Evolutionary conservation across 2,888 invertebrate genomes (phyloP).

Genomic region (Zootermopsis nevadensis): DNA sequence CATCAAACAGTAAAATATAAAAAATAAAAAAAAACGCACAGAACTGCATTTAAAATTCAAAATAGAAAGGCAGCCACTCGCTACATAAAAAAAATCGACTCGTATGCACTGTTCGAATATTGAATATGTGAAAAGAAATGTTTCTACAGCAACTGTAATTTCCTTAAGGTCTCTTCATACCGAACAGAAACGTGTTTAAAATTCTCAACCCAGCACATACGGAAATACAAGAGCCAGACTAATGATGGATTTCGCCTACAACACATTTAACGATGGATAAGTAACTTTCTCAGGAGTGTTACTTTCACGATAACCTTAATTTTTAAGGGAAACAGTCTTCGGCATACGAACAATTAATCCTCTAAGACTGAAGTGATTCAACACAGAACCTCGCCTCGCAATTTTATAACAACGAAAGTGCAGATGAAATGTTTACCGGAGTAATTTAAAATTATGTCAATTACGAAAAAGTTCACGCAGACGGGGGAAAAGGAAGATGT

Average conservation of each 20-base stretch:
- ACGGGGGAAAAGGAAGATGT: background rate
- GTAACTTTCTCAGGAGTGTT: no score
- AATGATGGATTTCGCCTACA: no score
- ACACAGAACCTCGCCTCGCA: no score
- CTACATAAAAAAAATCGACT: slow-evolving; percentile 19
- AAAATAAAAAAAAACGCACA: slow-evolving; percentile 5
- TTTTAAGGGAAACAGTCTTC: no score
- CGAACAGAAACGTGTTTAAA: background rate
- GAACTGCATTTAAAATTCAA: slow-evolving; percentile 39
- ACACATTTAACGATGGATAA: no score
- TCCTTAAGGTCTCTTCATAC: background rate
- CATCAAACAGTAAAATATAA: slow-evolving; percentile 9
- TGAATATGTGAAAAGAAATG: slow-evolving; percentile 15
- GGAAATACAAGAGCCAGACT: no score
- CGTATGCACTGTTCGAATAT: slow-evolving; percentile 22
- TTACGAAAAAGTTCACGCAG: background rate
- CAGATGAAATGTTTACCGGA: no score
- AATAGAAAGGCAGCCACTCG: slow-evolving; percentile 4
- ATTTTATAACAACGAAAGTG: no score
- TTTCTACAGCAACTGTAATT: slow-evolving; percentile 27
- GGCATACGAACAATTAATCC: no score
- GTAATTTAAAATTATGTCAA: no score
- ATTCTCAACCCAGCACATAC: background rate
- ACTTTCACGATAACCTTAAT: no score
- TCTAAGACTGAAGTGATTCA: no score